A percentile compares a stretch with the other conserved stretches of the same genome.
phyloP scores from a whole-genome alignment of 2,797 vertebrate species.

The Microctenopoma stevenorrisi region DNA sequence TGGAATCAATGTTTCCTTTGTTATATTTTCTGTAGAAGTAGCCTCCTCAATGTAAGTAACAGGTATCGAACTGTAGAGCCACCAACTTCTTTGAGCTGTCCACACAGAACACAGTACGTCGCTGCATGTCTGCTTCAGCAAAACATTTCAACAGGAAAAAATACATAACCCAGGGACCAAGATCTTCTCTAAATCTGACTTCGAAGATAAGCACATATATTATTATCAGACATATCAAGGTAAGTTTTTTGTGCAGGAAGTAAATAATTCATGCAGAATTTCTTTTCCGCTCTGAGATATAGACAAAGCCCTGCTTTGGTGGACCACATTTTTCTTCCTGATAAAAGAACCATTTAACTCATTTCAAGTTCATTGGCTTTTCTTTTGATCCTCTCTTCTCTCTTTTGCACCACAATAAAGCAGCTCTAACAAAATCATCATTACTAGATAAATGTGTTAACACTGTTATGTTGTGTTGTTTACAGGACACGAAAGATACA shows the following conservation, averaged over 20 bases:
- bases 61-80: background rate
- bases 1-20: background rate
- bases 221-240: background rate
- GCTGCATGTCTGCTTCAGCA: background rate
- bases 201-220: background rate
- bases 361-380: background rate
- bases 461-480: background rate
- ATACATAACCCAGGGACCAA: background rate
- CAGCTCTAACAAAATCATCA: background rate
- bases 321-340: background rate
- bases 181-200: background rate
- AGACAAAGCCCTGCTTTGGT: background rate
- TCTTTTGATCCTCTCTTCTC: background rate
- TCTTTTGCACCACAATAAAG: background rate
- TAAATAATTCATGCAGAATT: slow-evolving; percentile 2
- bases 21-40: background rate
- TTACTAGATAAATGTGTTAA: background rate
- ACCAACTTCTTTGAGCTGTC: no score
- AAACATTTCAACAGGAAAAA: background rate
- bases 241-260: slow-evolving; percentile 16
- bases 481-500: background rate
- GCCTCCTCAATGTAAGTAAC: background rate
- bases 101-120: no score
- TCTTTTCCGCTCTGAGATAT: background rate
- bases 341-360: background rate